Conservation (phyloP, 2,113 vertebrate species). For the Natator depressus region DNA sequence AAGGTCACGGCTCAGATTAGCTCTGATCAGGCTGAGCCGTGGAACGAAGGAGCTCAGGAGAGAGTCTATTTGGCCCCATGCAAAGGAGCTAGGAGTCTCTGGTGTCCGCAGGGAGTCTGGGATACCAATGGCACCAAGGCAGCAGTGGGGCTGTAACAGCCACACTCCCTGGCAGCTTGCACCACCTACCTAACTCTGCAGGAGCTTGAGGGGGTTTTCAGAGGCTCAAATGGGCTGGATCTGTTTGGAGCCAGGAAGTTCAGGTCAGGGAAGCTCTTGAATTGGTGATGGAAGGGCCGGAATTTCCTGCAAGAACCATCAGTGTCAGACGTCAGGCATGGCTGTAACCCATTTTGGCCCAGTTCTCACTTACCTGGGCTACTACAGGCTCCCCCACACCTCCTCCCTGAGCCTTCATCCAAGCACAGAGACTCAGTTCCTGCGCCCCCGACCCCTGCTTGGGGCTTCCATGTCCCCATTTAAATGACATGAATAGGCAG, state of each 20-base stretch:
- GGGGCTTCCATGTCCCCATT: not conserved
- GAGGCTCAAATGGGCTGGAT: slow-evolving; percentile 85
- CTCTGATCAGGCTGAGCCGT: not conserved
- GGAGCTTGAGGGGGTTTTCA: slow-evolving; percentile 5
- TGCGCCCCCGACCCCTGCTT: too few species aligned
- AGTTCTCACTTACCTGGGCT: not conserved
- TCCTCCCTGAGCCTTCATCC: not conserved
- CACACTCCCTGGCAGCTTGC: not conserved
- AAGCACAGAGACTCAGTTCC: not conserved
- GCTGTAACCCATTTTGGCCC: not conserved
- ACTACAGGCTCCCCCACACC: not conserved
- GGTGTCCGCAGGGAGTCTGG: not conserved
- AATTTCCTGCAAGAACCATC: slow-evolving; percentile 80
- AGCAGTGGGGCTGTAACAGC: not conserved
- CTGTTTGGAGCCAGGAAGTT: slow-evolving; percentile 78
- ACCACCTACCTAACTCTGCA: slow-evolving; percentile 68
- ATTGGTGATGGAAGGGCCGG: slow-evolving; percentile 85
- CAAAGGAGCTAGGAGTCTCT: not conserved
- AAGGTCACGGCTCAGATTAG: not conserved
- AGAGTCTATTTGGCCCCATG: accelerated
- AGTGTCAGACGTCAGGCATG: not conserved
- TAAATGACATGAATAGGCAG: too few species aligned
- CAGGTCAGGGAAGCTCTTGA: slow-evolving; percentile 83
- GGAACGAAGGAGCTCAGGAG: not conserved
- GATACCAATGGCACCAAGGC: not conserved